Percentiles rank a stretch among this genome's conserved stretches.
Evolutionary conservation across 2,888 invertebrate species (phyloP).

Genomic region (Ferdinandea cuprea): DNA sequence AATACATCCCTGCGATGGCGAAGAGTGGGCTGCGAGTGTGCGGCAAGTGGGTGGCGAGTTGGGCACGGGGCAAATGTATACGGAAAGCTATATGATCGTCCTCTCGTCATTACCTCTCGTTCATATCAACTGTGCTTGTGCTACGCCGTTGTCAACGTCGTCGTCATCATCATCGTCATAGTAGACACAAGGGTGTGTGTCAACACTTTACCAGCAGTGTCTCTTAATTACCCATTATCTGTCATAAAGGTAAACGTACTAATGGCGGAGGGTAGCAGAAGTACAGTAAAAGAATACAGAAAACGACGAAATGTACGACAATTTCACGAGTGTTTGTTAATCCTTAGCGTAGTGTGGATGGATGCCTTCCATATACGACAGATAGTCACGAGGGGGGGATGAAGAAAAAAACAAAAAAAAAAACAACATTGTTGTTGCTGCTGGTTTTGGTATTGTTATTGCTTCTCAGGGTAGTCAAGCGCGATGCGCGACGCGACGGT

Average conservation of each 20-base stretch:
- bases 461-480: conserved; percentile 14
- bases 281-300: conserved; percentile 26
- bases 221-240: conserved; percentile 75
- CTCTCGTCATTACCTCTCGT: conserved; percentile 42
- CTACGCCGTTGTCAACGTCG: conserved; percentile 43
- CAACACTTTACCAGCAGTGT: conserved; percentile 74
- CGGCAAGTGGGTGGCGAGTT: too few relatives aligned
- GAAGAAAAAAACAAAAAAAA: conserved; percentile 31
- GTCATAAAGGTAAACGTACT: conserved; percentile 74
- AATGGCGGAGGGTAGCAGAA: conserved; percentile 39
- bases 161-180: conserved; percentile 44
- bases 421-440: conserved; percentile 59
- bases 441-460: conserved; percentile 52
- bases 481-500: neutral
- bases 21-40: conserved; percentile 14
- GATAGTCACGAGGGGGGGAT: neutral
- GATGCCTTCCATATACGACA: too few relatives aligned
- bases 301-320: conserved; percentile 65
- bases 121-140: conserved; percentile 55
- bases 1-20: conserved; percentile 47
- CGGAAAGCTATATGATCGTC: conserved; percentile 9
- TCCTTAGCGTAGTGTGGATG: conserved; percentile 40
- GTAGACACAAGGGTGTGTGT: conserved; percentile 71
- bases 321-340: conserved; percentile 67
- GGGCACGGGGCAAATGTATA: neutral